Evolutionary conservation across 2,113 vertebrate species (phyloP).

Genomic region (Neodontobutis hainanensis): DNA sequence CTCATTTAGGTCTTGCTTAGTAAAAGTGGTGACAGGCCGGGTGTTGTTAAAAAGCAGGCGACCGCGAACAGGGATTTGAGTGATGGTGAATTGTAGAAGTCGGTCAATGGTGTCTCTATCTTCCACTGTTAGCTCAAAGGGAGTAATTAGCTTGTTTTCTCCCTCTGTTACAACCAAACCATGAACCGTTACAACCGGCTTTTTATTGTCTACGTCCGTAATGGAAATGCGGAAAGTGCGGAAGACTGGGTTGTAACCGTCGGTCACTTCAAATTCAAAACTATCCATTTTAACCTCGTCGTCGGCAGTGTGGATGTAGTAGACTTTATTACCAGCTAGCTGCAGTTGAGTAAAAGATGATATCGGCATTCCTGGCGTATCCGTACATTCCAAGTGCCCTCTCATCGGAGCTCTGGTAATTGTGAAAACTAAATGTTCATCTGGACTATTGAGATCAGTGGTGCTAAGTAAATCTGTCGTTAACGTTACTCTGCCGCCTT

Average conservation of each 20-base stretch:
- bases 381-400: slow-evolving; percentile 93
- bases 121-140: slow-evolving; percentile 92
- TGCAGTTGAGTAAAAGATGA: slow-evolving; percentile 93
- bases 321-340: slow-evolving; percentile 93
- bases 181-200: slow-evolving; percentile 89
- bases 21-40: slow-evolving; percentile 82
- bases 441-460: slow-evolving; percentile 93
- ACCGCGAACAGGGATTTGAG: slow-evolving; percentile 88
- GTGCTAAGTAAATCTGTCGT: slow-evolving; percentile 97
- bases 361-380: slow-evolving; percentile 85
- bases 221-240: slow-evolving; percentile 95
- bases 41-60: slow-evolving; percentile 88
- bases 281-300: slow-evolving; percentile 97
- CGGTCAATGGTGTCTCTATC: slow-evolving; percentile 89
- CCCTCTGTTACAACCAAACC: slow-evolving; percentile 85
- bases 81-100: slow-evolving; percentile 86
- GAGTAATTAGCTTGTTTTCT: slow-evolving; percentile 91
- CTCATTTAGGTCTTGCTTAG: slow-evolving; percentile 93
- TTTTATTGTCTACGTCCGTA: slow-evolving; percentile 94
- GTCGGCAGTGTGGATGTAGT: slow-evolving; percentile 93
- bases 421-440: slow-evolving; percentile 92
- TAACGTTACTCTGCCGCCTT: slow-evolving; percentile 90
- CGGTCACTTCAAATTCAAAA: slow-evolving; percentile 96
- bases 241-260: slow-evolving; percentile 93
- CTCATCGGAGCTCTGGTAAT: slow-evolving; percentile 89